Evolutionary conservation across 2,797 vertebrate species (phyloP).

Genomic region (Limosa lapponica): DNA sequence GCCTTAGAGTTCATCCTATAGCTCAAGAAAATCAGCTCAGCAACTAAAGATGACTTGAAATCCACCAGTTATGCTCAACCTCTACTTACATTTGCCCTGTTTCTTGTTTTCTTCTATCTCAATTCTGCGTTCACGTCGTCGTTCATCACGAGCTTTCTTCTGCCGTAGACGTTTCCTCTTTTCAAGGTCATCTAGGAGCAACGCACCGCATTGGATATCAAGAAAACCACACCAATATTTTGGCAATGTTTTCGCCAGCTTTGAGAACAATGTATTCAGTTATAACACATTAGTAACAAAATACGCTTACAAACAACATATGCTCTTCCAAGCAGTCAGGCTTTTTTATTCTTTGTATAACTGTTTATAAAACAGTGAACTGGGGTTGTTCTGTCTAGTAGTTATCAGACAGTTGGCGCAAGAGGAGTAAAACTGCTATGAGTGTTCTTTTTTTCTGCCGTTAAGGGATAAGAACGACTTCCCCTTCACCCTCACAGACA

Average conservation of each 20-base stretch:
- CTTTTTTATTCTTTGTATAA: neutral
- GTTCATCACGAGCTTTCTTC: slow-evolving; percentile 95
- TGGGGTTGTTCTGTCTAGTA: neutral
- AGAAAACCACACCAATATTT: neutral
- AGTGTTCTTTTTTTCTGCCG: neutral
- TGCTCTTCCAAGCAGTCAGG: neutral
- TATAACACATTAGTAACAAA: neutral
- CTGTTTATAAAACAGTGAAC: neutral
- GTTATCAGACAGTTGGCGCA: neutral
- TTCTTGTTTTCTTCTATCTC: slow-evolving; percentile 98
- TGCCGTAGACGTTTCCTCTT: slow-evolving; percentile 93
- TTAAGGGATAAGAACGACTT: neutral
- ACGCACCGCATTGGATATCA: neutral
- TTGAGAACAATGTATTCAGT: neutral
- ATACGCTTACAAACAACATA: neutral
- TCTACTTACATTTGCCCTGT: slow-evolving; percentile 92
- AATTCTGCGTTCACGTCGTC: slow-evolving; percentile 92
- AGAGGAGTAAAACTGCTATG: neutral
- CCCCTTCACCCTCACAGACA: neutral
- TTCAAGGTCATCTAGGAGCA: slow-evolving; percentile 90
- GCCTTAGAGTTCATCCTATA: neutral
- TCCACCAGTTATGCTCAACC: neutral
- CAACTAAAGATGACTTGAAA: neutral
- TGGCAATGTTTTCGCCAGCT: neutral
- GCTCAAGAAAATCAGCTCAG: neutral